A percentile compares a stretch with the other conserved stretches of the same genome.
These are phyloP conservation scores for Acleris sparsana DNA, from an alignment of 2,888 invertebrate species.

Conservation along the genomic window DNA sequence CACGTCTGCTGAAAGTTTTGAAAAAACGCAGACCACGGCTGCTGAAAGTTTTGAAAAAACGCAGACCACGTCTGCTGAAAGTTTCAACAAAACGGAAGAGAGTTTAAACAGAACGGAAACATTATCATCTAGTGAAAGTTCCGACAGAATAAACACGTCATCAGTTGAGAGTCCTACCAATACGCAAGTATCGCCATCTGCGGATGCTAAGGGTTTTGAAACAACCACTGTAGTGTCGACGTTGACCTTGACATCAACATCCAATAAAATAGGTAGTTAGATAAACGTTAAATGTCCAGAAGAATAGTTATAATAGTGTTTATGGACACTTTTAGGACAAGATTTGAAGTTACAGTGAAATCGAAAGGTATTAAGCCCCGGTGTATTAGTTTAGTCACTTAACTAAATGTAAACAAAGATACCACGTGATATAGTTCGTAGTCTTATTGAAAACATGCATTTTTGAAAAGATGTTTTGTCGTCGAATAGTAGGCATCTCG, in stretches of 20 bases:
- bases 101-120: too few species aligned
- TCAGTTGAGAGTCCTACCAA: conserved; percentile 17
- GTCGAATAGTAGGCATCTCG: too few species aligned
- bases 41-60: conserved; percentile 34
- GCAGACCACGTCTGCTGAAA: conserved; percentile 33
- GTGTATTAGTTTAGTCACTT: too few species aligned
- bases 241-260: conserved; percentile 30
- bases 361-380: too few species aligned
- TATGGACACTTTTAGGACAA: not conserved
- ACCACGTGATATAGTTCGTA: too few species aligned
- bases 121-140: too few species aligned
- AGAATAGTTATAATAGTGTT: not conserved
- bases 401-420: too few species aligned
- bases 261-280: conserved; percentile 32
- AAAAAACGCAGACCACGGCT: conserved; percentile 32
- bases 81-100: conserved; percentile 14
- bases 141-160: too few species aligned
- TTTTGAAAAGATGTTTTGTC: too few species aligned
- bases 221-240: conserved; percentile 38
- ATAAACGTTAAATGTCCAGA: not conserved
- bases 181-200: conserved; percentile 44
- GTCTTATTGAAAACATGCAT: too few species aligned
- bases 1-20: conserved; percentile 31
- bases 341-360: too few species aligned
- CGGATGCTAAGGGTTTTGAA: conserved; percentile 19